Base-by-base conservation (phyloP, 2,113 vertebrate species). In the Hippoglossus stenolepis region DNA sequence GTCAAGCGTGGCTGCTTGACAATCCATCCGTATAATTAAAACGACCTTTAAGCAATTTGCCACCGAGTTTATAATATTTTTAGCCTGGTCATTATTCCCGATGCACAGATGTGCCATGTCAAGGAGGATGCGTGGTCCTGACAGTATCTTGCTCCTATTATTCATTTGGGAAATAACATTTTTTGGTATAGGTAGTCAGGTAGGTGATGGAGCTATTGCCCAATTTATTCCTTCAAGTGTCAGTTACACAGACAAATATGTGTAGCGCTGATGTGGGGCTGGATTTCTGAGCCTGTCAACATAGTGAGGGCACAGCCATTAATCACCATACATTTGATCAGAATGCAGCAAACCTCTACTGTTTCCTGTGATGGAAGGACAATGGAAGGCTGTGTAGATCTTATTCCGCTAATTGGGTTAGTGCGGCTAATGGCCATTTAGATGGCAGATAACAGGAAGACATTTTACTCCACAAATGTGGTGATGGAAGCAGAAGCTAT, bases 251-350 rank as follows among this genome's bases (percentile, higher is more conserved):
- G 87, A 90, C 86, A 90, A 90, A 92, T 90, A 80, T 78, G 80
- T 83, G 84, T 85, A 82, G 82, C 26, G 49, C 65, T 45, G 53
- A 45, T 59, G 80, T 84, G 81, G 79, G 73, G 75, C 85, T 75
- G 90, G 61, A 85, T 87, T 81, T 86, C 70, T 70, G 79, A 89
- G 84, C 74, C 91, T 92, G 91, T 92, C 89, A 92, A 89, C 91
- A 89, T 57, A 66, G 90, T 53, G 75, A 75, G 81, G 83, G 88
- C 71, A 13, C 58, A 66, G 91, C 89, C 92, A 95, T 95, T 94
- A 94, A 93, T 90, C 92, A 91, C 89, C 89, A 92, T 90, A 85
- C 91, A 92, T 92, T 90, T 93, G 93, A 94, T 95, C 90, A 93
- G 91, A 93, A 94, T 89, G 79, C 85, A 89, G 82, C 86, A 73